Evolutionary conservation across 1,140 invertebrate species (phyloP), one percentile per base, ranked within the genome.

Genomic region (Hycleus cichorii): DNA sequence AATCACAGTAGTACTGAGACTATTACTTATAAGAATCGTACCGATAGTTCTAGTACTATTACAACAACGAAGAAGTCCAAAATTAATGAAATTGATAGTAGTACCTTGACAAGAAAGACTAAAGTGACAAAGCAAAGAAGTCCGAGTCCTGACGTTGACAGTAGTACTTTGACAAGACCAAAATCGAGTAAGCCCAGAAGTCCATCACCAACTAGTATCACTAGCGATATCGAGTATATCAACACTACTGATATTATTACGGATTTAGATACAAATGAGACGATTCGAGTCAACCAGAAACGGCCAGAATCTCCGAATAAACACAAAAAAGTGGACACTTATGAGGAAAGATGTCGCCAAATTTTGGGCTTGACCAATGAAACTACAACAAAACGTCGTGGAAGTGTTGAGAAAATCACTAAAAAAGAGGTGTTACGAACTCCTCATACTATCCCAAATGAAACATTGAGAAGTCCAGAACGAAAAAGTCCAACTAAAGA

Each of bases 271-370:
- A 52, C 47, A 3, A 54, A 51, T 10, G 49, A 68, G 10, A 52
- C 42, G 45, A 57, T 42, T 44, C 39, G 44, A 42, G 3, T 55
- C n/a, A 11, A 7, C 32, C 32, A 5, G 32, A 32, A 32, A 1
- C 62, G 12, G 27, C 32, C 50, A 50, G 50, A 47, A 51, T n/a
- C 58, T 65, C 57, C 65, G 9, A 65, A 62, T 51, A 76, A 76
- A 27, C 72, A 80, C 46, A 75, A 75, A 60, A 77, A 83, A 64
- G 80, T 81, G 40, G 83, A 85, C 70, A 85, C 83, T n/a, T 85
- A 84, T 52, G 83, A 85, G 72, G 83, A 85, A 71, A 75, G 83
- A n/a, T 84, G 83, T 63, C 73, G 80, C 27, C 79, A 84, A 64
- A 83, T 85, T 57, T 68, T 85, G 39, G 83, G 83, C 4, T 82